A percentile compares a stretch with the other conserved stretches of the same genome.
phyloP scores from a whole-genome alignment of 2,888 invertebrate species.

The Pandemis corylana region DNA sequence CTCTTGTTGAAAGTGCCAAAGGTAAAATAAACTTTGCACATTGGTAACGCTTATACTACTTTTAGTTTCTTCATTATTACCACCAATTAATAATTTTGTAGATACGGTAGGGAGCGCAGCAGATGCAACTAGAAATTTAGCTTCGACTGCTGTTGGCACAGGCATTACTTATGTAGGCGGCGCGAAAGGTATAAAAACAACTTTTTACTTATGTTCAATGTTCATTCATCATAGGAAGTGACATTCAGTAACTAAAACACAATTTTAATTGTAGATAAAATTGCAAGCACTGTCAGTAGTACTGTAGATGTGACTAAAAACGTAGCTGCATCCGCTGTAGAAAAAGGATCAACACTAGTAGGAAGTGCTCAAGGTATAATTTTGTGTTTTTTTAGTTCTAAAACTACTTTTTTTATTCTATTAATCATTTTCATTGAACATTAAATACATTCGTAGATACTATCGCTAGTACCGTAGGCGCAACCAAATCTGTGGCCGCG shows the following conservation, averaged over 20 bases:
- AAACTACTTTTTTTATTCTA: not conserved
- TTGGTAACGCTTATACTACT: not conserved
- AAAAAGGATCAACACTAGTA: slow-evolving; percentile 45
- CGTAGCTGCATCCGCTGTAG: slow-evolving; percentile 48
- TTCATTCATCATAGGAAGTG: not conserved
- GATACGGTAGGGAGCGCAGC: slow-evolving; percentile 60
- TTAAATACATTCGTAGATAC: slow-evolving; percentile 13
- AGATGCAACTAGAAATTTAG: slow-evolving; percentile 61
- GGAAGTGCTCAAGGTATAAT: slow-evolving; percentile 44
- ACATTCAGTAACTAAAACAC: not conserved
- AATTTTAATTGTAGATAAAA: slow-evolving; percentile 19
- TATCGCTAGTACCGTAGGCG: slow-evolving; percentile 19
- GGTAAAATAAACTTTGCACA: slow-evolving; percentile 47
- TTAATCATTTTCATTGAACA: not conserved
- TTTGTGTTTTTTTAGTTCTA: not conserved
- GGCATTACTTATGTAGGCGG: slow-evolving; percentile 57
- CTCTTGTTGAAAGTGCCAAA: slow-evolving; percentile 53
- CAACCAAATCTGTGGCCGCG: slow-evolving; percentile 18
- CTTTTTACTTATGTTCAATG: not conserved
- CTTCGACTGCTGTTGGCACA: slow-evolving; percentile 59
- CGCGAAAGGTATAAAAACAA: slow-evolving; percentile 54
- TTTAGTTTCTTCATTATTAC: not conserved
- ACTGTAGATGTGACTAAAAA: slow-evolving; percentile 45
- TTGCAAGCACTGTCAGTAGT: slow-evolving; percentile 11
- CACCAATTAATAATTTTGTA: slow-evolving; percentile 44